Percentiles rank a stretch among this genome's conserved stretches.
These are phyloP conservation scores for Pogonocherus hispidulus DNA, from an alignment of 2,888 invertebrate genomes.

Conservation along the genomic window DNA sequence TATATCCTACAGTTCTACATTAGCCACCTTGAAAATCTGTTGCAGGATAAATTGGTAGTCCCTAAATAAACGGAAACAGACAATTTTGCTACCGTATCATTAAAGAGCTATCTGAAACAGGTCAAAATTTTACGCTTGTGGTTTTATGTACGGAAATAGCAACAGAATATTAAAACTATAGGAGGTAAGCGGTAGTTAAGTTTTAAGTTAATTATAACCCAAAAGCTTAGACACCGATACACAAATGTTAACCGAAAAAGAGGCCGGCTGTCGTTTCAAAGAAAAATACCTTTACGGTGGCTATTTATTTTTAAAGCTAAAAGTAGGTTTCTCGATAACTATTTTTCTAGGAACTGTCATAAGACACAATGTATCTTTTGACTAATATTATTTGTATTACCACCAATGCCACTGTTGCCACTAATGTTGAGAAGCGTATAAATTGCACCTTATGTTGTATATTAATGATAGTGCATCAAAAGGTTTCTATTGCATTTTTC, in stretches of 20 bases:
- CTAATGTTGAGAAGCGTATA: no score
- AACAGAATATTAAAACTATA: conserved; percentile 30
- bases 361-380: conserved; percentile 26
- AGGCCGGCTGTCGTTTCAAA: conserved; percentile 27
- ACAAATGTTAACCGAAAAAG: conserved; percentile 13
- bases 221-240: conserved; percentile 26
- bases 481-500: no score
- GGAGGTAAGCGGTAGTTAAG: conserved; percentile 33
- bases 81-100: conserved; percentile 34
- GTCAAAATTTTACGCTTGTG: conserved; percentile 27
- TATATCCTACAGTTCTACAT: no score
- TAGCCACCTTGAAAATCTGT: not conserved
- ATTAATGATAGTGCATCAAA: no score
- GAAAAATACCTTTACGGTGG: conserved; percentile 28
- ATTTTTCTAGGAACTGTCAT: conserved; percentile 19
- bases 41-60: not conserved
- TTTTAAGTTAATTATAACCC: conserved; percentile 33
- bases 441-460: no score
- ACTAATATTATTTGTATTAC: conserved; percentile 10
- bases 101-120: conserved; percentile 28
- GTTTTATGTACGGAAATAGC: conserved; percentile 36
- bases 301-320: conserved; percentile 24
- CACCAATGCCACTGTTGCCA: not conserved
- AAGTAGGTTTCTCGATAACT: conserved; percentile 12
- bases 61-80: conserved; percentile 28